phyloP scores from a whole-genome alignment of 2,888 invertebrate species.

The Stenoptilia bipunctidactyla region DNA sequence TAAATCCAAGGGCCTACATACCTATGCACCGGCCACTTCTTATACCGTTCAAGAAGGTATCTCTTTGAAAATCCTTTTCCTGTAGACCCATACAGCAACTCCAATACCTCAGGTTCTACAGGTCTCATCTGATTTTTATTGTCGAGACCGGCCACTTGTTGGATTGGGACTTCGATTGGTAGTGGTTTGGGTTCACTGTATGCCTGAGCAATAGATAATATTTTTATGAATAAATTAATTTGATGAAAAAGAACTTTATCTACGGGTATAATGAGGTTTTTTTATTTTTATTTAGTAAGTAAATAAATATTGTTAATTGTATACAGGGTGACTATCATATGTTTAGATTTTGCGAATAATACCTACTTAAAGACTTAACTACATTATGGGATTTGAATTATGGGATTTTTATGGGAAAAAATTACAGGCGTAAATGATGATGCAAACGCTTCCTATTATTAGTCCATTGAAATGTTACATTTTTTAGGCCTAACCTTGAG shows the following conservation, averaged over 20 bases:
- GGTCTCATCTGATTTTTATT: slow-evolving; percentile 59
- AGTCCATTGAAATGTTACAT: no score
- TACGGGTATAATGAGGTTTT: no score
- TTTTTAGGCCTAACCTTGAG: no score
- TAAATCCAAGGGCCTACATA: slow-evolving; percentile 19
- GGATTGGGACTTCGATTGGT: slow-evolving; percentile 24
- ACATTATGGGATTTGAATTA: no score
- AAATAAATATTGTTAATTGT: neutral
- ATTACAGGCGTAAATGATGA: no score
- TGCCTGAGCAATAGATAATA: slow-evolving; percentile 23
- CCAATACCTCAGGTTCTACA: slow-evolving; percentile 49
- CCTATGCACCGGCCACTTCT: slow-evolving; percentile 66
- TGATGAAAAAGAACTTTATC: no score
- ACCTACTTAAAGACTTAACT: no score
- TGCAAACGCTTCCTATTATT: no score
- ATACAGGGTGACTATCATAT: no score
- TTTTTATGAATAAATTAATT: no score
- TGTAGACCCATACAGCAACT: slow-evolving; percentile 54
- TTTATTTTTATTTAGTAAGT: slow-evolving; percentile 7
- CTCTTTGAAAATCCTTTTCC: slow-evolving; percentile 54
- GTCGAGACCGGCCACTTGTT: slow-evolving; percentile 18
- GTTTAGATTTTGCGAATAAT: no score
- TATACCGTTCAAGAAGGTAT: slow-evolving; percentile 59
- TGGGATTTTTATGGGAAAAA: no score
- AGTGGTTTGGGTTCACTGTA: slow-evolving; percentile 33